Percentiles rank a stretch among this genome's conserved stretches.
Evolutionary conservation across 2,113 vertebrate genomes (phyloP).

Genomic region (Aspidoscelis tigris): DNA sequence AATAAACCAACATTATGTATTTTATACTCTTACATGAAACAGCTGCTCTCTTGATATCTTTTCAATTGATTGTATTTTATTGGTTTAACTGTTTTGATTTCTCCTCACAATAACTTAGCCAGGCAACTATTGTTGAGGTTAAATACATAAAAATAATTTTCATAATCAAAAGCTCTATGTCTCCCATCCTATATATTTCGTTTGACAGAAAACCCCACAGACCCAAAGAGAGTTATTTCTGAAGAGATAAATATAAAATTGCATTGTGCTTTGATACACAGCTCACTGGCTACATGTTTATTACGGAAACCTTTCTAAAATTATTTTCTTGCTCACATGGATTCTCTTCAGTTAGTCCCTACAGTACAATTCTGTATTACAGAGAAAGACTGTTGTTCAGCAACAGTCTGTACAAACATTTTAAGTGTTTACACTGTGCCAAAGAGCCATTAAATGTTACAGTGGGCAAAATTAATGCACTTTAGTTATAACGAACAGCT

Average conservation of each 20-base stretch:
- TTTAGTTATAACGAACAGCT: constrained; percentile 32
- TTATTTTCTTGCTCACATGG: neutral
- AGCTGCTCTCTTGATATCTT: no score
- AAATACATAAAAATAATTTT: no score
- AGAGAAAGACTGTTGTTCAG: constrained; percentile 29
- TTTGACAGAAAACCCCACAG: neutral
- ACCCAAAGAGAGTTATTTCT: neutral
- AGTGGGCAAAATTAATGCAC: constrained; percentile 43
- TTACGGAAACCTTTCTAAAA: neutral
- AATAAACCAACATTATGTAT: no score
- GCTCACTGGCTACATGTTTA: neutral
- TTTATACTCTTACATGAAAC: no score
- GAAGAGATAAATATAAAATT: neutral
- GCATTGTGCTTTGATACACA: neutral
- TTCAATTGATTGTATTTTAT: no score
- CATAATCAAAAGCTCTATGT: no score
- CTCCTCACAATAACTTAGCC: no score
- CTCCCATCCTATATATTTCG: no score
- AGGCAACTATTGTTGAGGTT: no score
- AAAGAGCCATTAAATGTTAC: constrained; percentile 41
- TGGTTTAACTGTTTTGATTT: no score
- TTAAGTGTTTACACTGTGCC: constrained; percentile 39
- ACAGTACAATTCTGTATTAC: neutral
- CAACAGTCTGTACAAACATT: constrained; percentile 25
- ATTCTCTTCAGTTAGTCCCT: constrained; percentile 4